Evolutionary conservation across 2,888 invertebrate genomes (phyloP), one percentile per base, ranked within the genome.

Genomic region (Caenorhabditis sp.): DNA sequence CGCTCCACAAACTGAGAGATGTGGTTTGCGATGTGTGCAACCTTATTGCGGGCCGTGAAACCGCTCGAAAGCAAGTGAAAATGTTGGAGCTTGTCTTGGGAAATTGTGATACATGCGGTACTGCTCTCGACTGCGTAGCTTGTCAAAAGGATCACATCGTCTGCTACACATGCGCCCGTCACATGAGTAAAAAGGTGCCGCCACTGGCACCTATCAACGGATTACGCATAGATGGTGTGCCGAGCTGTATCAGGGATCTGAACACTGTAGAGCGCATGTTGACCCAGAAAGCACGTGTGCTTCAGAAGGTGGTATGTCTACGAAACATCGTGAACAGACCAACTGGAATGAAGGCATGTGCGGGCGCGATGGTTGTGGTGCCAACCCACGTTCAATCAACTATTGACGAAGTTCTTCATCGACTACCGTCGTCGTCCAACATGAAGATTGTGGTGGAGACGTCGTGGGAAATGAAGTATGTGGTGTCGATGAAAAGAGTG

Each of bases 191-290:
- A n/a, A n/a, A n/a, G n/a, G 56, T 49, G 47, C 70, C 51, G 4
- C 51, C 22, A 24, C 26, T 54, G 12, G 51, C 51, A 0, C 10
- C 10, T 1, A 54, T 26, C 1, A 54, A 54, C 12, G 51, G 51
- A 0, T 3, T 54, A 1, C 0, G 1, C 12, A 12, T 54, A 12
- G 14, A 54, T 14, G 12, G 3, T 1, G 54, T n/a, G 51, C 56
- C 68, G 24, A 58, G 56, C 1, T 68, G 58, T 58, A 26, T 69
- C 35, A 38, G 54, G 47, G 16, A 31, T 44, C n/a, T 59, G 4
- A 28, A 59, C 35, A 10, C 28, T 7, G 35, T 58, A 16, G 58
- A 58, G 58, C 5, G 4, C 3, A 31, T 58, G 58, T 31, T 59
- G 2, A 59, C 35, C 19, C 58, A 59, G n/a, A 28, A 16, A 19